Base-by-base conservation (phyloP, 2,113 vertebrate genomes). In the Sminthopsis crassicaudata region DNA sequence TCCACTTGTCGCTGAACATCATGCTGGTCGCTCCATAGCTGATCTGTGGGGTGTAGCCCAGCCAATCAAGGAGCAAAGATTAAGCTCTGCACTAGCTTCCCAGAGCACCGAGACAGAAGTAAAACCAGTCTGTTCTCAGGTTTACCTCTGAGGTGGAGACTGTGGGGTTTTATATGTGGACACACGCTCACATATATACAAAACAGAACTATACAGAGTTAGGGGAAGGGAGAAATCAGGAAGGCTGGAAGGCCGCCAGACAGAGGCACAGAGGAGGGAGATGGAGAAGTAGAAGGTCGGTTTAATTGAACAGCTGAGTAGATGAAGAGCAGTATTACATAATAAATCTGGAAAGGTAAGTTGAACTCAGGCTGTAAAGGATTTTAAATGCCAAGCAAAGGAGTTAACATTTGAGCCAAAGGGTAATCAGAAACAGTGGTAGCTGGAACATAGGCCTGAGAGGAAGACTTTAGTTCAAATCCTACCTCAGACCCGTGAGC, bases 21-120 rank as follows among this genome's bases (percentile, higher is more conserved):
- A 94, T 97, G 8, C 96, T 97, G 52, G 98, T 95, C 89, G 99
- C 98, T 96, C 98, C 98, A 0, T 99, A 99, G 98, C 98, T 99
- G 84, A 99, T 97, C 99, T 99, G 98, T 24, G 42, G 93, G 91
- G 50, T 53, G 53, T 4, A 7, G 46, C 1, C 25, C 91, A 19
- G 1, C 12, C 25, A 12, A 22, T 84, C 67, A 84, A 42, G 36
- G n/a, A 84, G 16, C 30, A 76, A 76, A 76, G 14, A 76, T 76
- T 76, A n/a, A n/a, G 60, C 5, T n/a, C 36, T 76, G 0, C 42
- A 19, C n/a, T 22, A 84, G 36, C 16, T 84, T 19, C 36, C n/a
- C 0, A 16, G 67, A 2, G 36, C 30, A 36, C 60, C 12, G 36
- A 36, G 60, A 67, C 7, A 26, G 30, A 60, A 60, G 26, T 12